phyloP scores from a whole-genome alignment of 2,113 vertebrate species.

The Calidris pygmaea region DNA sequence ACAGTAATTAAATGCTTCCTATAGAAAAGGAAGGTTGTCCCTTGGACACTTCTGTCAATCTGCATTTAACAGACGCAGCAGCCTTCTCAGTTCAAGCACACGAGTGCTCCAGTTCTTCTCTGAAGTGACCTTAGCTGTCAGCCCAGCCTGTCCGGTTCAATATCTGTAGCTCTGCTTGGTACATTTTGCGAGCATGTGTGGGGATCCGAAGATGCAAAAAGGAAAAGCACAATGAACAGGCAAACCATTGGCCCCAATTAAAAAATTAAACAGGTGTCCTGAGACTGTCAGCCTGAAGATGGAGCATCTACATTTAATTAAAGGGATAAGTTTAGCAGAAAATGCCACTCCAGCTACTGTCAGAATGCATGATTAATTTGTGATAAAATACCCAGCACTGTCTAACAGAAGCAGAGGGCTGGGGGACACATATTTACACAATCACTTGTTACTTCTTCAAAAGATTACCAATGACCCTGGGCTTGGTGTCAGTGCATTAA shows the following conservation, averaged over 20 bases:
- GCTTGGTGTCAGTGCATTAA: constrained; percentile 29
- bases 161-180: constrained; percentile 24
- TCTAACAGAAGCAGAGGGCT: constrained; percentile 39
- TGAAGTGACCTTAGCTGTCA: constrained; percentile 71
- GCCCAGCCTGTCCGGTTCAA: constrained; percentile 51
- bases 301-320: constrained; percentile 69
- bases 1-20: constrained; percentile 64
- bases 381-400: constrained; percentile 63
- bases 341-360: constrained; percentile 60
- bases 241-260: constrained; percentile 54
- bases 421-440: constrained; percentile 61
- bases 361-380: constrained; percentile 74
- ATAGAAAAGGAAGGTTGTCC: constrained; percentile 49
- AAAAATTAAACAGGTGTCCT: constrained; percentile 58
- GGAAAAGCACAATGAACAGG: neutral
- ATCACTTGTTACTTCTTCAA: constrained; percentile 59
- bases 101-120: neutral
- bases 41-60: constrained; percentile 64
- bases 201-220: neutral
- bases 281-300: constrained; percentile 65
- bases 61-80: constrained; percentile 56
- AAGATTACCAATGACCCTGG: constrained; percentile 61
- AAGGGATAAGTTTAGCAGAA: constrained; percentile 63
- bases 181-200: neutral
- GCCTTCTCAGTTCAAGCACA: constrained; percentile 52